Conservation (phyloP, 1,140 invertebrate genomes). For the Drosophila guanche region DNA sequence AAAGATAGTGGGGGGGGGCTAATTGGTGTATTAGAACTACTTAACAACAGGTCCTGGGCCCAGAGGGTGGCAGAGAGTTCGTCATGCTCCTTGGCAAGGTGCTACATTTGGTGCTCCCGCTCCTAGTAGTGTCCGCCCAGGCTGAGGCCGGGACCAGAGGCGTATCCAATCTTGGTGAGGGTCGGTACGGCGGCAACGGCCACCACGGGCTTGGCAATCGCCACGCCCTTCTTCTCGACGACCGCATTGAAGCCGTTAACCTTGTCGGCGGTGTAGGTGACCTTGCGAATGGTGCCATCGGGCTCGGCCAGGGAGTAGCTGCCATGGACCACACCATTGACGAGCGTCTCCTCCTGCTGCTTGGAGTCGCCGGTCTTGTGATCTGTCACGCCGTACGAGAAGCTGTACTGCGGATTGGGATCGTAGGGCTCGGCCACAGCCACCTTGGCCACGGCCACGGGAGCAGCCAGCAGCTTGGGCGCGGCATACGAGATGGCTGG, state of each 20-base stretch:
- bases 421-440: constrained; percentile 86
- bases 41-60: constrained; percentile 60
- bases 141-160: constrained; percentile 46
- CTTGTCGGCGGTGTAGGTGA: constrained; percentile 86
- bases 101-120: background rate
- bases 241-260: constrained; percentile 87
- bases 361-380: constrained; percentile 89
- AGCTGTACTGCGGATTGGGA: constrained; percentile 89
- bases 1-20: background rate
- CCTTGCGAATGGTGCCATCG: constrained; percentile 87
- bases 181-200: constrained; percentile 77
- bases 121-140: constrained; percentile 59
- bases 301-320: constrained; percentile 87
- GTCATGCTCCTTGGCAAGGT: constrained; percentile 1
- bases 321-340: constrained; percentile 87
- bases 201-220: constrained; percentile 33
- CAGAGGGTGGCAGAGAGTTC: constrained; percentile 15
- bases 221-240: constrained; percentile 85
- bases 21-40: constrained; percentile 57
- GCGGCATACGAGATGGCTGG: constrained; percentile 28
- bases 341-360: constrained; percentile 86
- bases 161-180: constrained; percentile 72
- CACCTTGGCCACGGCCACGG: constrained; percentile 81
- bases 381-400: constrained; percentile 89
- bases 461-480: constrained; percentile 65